Conservation (phyloP, 2,888 invertebrate species). For the Diogma glabrata region DNA sequence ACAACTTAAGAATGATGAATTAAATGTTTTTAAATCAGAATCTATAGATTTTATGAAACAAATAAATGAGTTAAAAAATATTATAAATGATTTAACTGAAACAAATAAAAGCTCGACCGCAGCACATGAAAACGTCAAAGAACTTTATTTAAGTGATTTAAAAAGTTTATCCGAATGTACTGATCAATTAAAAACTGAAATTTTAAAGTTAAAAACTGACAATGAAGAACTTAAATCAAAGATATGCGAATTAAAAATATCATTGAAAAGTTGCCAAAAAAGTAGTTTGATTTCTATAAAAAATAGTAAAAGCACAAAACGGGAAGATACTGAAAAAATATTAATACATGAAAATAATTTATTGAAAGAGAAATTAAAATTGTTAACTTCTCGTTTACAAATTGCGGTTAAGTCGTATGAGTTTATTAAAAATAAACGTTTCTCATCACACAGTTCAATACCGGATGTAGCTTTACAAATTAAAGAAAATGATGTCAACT, state of each 20-base stretch:
- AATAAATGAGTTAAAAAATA: neutral
- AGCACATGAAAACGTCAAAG: neutral
- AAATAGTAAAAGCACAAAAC: neutral
- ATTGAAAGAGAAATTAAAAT: neutral
- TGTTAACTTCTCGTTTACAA: neutral
- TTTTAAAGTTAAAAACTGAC: neutral
- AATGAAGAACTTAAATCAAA: neutral
- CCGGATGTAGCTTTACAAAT: neutral
- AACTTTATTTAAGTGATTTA: neutral
- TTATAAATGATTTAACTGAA: neutral
- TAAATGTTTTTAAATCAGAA: neutral
- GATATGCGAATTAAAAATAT: no score
- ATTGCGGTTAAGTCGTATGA: constrained; percentile 2
- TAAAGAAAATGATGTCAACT: neutral
- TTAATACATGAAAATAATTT: neutral
- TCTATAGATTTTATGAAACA: neutral
- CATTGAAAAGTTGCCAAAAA: no score
- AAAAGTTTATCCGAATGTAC: constrained; percentile 1
- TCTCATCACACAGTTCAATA: neutral
- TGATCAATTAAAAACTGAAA: neutral
- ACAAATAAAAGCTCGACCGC: neutral
- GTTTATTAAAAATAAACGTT: neutral
- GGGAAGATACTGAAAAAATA: no score
- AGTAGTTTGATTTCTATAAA: neutral
- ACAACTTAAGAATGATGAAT: neutral